Evolutionary conservation across 2,113 vertebrate genomes (phyloP).

Genomic region (Penelope pileata): DNA sequence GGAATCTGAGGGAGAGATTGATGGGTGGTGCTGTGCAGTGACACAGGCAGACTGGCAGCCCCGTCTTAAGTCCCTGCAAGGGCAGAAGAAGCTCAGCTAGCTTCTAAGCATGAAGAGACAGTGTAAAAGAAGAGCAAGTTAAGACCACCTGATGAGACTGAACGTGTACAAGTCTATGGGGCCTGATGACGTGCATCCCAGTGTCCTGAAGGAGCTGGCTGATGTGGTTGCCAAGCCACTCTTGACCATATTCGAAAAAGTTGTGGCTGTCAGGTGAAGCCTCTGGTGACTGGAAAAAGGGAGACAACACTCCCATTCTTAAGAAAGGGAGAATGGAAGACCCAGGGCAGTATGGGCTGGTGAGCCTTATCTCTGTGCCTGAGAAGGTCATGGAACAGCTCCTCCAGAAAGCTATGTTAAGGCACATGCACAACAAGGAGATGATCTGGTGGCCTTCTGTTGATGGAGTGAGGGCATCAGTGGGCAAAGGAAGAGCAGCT

Average conservation of each 20-base stretch:
- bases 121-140: background rate
- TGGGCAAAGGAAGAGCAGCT: background rate
- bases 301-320: background rate
- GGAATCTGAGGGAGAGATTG: too few species aligned
- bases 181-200: background rate
- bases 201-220: background rate
- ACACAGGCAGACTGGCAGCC: too few species aligned
- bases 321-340: background rate
- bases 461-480: background rate
- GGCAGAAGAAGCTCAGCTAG: too few species aligned
- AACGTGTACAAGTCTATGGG: background rate
- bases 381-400: background rate
- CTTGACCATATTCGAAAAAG: background rate
- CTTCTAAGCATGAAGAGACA: too few species aligned
- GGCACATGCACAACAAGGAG: background rate
- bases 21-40: too few species aligned
- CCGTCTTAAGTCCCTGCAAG: too few species aligned
- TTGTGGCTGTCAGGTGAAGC: background rate
- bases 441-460: background rate
- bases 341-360: background rate
- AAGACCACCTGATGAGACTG: background rate
- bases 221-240: background rate
- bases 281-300: background rate
- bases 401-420: background rate
- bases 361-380: background rate